A percentile compares a stretch with the other conserved stretches of the same genome.
Evolutionary conservation across 2,113 vertebrate species (phyloP).

Genomic region (Porphyrio hochstetteri): DNA sequence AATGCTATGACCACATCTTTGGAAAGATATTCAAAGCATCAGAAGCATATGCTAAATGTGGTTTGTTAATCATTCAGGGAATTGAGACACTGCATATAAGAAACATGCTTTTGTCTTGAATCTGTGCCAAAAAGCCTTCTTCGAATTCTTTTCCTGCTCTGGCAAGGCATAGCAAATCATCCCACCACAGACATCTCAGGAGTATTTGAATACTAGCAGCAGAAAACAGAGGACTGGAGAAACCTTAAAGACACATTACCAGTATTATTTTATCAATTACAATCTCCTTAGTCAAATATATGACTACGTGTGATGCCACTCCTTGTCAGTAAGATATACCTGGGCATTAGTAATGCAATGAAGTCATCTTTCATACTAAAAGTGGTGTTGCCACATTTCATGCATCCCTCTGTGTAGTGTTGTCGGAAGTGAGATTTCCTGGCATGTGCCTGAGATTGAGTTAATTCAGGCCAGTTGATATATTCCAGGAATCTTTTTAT

Average conservation of each 20-base stretch:
- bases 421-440: background rate
- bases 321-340: background rate
- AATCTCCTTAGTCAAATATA: background rate
- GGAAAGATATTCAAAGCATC: constrained; percentile 42
- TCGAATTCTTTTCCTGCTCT: constrained; percentile 37
- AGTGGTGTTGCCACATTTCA: background rate
- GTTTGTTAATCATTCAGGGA: constrained; percentile 57
- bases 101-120: constrained; percentile 31
- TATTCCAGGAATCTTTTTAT: background rate
- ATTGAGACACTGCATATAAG: constrained; percentile 7
- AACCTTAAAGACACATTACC: background rate
- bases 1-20: constrained; percentile 9
- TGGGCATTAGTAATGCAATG: background rate
- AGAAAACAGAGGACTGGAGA: background rate
- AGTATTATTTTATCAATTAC: background rate
- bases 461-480: background rate
- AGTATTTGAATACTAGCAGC: background rate
- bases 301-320: background rate
- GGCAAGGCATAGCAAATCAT: constrained; percentile 26
- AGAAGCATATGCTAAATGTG: constrained; percentile 52
- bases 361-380: background rate
- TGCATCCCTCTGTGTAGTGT: background rate
- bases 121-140: constrained; percentile 51
- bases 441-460: background rate
- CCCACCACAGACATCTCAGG: background rate